Evolutionary conservation across 2,797 vertebrate genomes (phyloP).

Genomic region (Leuciscus waleckii): DNA sequence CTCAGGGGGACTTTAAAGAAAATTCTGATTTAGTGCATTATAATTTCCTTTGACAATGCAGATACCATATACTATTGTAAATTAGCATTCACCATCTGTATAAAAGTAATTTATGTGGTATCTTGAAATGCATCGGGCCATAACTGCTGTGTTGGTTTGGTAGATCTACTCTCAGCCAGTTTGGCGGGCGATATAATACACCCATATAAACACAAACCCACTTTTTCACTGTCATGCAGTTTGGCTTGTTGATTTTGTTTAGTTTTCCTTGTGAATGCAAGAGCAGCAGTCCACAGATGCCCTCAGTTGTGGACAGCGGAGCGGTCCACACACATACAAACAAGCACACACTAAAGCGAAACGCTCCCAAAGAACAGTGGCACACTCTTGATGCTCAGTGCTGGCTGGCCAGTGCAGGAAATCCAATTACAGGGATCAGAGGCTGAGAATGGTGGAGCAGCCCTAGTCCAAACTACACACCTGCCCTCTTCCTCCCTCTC

Average conservation of each 20-base stretch:
- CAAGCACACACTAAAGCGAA: neutral
- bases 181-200: slow-evolving; percentile 2
- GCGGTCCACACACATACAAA: neutral
- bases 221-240: slow-evolving; percentile 21
- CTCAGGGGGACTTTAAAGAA: neutral
- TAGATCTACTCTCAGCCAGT: neutral
- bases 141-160: slow-evolving; percentile 1
- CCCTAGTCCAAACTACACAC: slow-evolving; percentile 31
- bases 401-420: slow-evolving; percentile 43
- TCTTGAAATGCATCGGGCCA: neutral
- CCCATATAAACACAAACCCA: slow-evolving; percentile 24
- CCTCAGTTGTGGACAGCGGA: slow-evolving; percentile 17
- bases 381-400: slow-evolving; percentile 24
- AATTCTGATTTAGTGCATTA: neutral
- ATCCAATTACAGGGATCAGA: slow-evolving; percentile 60
- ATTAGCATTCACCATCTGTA: neutral
- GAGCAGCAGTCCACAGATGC: slow-evolving; percentile 2
- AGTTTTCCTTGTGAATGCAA: slow-evolving; percentile 31
- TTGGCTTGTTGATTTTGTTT: slow-evolving; percentile 37
- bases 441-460: slow-evolving; percentile 25
- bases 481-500: neutral
- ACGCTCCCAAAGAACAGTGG: slow-evolving; percentile 12
- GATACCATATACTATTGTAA: neutral
- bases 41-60: neutral
- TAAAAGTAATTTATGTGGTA: neutral